Conservation (phyloP, 2,888 invertebrate species). For the Toxonevra muliebris region DNA sequence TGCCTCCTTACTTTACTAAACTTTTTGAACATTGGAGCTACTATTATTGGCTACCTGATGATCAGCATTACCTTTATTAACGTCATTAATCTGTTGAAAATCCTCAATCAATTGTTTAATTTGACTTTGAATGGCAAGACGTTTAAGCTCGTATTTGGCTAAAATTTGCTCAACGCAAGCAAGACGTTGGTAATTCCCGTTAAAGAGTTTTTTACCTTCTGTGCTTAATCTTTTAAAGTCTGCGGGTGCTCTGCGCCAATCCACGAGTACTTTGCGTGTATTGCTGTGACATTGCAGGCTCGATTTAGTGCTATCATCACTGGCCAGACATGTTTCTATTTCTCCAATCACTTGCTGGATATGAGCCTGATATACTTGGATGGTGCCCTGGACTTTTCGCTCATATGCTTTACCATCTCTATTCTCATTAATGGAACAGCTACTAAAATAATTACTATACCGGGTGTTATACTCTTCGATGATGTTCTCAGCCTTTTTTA, state of each 20-base stretch:
- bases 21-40: too few relatives aligned
- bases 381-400: neutral
- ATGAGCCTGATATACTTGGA: constrained; percentile 1
- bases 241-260: neutral
- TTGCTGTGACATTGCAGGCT: neutral
- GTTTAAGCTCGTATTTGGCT: constrained; percentile 8
- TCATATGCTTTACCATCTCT: constrained; percentile 10
- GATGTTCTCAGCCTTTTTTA: neutral
- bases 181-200: neutral
- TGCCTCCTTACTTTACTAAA: too few relatives aligned
- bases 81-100: neutral
- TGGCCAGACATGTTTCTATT: constrained; percentile 3
- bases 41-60: too few relatives aligned
- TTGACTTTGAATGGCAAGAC: too few relatives aligned
- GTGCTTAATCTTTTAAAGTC: constrained; percentile 3
- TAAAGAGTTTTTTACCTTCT: neutral
- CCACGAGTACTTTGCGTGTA: neutral
- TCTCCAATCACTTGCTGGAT: neutral
- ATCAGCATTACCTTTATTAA: too few relatives aligned
- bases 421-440: constrained; percentile 16
- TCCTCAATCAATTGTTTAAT: neutral
- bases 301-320: neutral
- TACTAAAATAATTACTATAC: constrained; percentile 14
- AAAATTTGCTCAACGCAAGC: constrained; percentile 1
- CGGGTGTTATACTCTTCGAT: constrained; percentile 21